Evolutionary conservation across 37 sponge, comb jelly and placozoan species (phyloP).

Genomic region (Beroe ovata): DNA sequence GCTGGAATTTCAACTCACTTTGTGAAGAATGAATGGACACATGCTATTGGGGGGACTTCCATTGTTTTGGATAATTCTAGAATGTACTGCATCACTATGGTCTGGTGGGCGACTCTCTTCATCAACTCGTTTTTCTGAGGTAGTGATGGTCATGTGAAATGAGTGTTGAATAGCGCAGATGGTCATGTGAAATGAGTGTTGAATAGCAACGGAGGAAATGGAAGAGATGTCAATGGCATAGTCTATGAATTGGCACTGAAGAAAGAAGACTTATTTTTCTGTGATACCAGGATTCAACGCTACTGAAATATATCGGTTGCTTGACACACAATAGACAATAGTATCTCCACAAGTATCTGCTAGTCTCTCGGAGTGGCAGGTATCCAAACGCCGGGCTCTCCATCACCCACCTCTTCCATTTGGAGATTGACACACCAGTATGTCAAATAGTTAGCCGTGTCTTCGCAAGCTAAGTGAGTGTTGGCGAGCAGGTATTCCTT

Average conservation of each 20-base stretch:
- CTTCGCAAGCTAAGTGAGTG: slow-evolving; percentile 81
- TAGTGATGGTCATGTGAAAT: not conserved
- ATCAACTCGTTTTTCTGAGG: slow-evolving; percentile 84
- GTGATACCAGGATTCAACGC: too few species aligned
- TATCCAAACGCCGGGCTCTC: not conserved
- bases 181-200: not conserved
- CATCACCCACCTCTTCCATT: slow-evolving; percentile 76
- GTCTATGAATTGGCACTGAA: too few species aligned
- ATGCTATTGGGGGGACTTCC: slow-evolving; percentile 85
- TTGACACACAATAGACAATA: too few species aligned
- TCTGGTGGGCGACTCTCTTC: slow-evolving; percentile 93
- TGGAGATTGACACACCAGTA: slow-evolving; percentile 94
- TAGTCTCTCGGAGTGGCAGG: too few species aligned
- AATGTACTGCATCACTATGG: slow-evolving; percentile 96
- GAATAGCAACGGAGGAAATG: not conserved
- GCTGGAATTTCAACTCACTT: slow-evolving; percentile 69
- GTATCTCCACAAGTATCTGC: too few species aligned
- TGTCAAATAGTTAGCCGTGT: slow-evolving; percentile 89
- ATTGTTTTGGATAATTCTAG: slow-evolving; percentile 89
- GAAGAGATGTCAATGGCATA: too few species aligned
- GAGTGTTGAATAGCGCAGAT: not conserved
- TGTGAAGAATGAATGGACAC: slow-evolving; percentile 83
- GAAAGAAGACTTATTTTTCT: too few species aligned
- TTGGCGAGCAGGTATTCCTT: slow-evolving; percentile 81
- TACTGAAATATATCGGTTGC: too few species aligned